Conservation (phyloP, 2,113 vertebrate genomes). For the Gambusia affinis region DNA sequence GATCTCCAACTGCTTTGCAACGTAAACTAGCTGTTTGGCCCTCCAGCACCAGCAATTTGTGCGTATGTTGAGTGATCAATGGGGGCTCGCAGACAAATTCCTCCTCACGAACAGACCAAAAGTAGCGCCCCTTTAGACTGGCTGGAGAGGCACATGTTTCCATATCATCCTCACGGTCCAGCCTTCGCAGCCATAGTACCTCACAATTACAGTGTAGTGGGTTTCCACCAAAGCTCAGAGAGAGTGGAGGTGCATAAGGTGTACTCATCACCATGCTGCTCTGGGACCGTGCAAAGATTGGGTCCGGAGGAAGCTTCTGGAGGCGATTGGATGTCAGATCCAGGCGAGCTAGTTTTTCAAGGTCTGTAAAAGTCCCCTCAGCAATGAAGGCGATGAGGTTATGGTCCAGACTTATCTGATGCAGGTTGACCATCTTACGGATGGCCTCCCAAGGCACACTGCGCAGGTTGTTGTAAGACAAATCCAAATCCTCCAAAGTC, state of each 20-base stretch:
- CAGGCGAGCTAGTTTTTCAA: conserved; percentile 90
- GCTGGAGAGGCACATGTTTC: conserved; percentile 96
- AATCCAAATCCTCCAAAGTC: conserved; percentile 94
- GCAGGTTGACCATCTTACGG: conserved; percentile 94
- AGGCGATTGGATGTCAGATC: conserved; percentile 96
- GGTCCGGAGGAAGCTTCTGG: conserved; percentile 94
- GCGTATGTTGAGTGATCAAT: conserved; percentile 95
- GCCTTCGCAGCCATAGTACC: conserved; percentile 91
- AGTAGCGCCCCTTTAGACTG: conserved; percentile 92
- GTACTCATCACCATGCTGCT: conserved; percentile 80
- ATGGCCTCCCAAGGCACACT: conserved; percentile 93
- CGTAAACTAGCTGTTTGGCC: conserved; percentile 93
- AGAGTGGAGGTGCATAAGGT: conserved; percentile 86
- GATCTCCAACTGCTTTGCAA: conserved; percentile 96
- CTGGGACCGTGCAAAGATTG: conserved; percentile 94
- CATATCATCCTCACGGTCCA: conserved; percentile 93
- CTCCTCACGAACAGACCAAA: conserved; percentile 94
- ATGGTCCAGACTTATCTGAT: conserved; percentile 97
- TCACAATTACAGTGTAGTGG: conserved; percentile 97
- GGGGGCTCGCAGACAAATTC: conserved; percentile 96
- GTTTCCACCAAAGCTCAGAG: conserved; percentile 95
- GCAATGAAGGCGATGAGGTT: conserved; percentile 91
- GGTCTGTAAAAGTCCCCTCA: conserved; percentile 93
- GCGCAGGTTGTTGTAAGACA: conserved; percentile 95
- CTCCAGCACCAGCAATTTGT: conserved; percentile 93